Evolutionary conservation across 2,888 invertebrate genomes (phyloP).

Genomic region (Corythucha ciliata): DNA sequence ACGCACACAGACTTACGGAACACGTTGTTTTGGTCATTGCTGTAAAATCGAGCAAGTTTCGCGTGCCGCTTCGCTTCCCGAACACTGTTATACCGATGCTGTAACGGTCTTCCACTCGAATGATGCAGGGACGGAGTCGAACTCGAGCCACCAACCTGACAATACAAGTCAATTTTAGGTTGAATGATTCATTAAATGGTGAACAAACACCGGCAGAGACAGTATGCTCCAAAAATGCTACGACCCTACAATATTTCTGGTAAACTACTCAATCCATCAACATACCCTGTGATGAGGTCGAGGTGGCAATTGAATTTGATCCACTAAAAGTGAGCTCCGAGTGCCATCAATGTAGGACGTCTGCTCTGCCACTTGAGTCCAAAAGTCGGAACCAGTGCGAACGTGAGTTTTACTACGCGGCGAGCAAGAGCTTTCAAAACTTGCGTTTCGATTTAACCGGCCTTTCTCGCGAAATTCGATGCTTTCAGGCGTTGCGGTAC

Average conservation of each 20-base stretch:
- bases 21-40: constrained; percentile 18
- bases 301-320: constrained; percentile 8
- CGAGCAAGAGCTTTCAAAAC: constrained; percentile 22
- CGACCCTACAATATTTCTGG: no score
- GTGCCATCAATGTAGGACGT: constrained; percentile 38
- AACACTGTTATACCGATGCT: constrained; percentile 21
- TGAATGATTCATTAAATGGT: background rate
- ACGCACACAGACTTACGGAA: constrained; percentile 1
- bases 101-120: constrained; percentile 11
- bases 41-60: constrained; percentile 27
- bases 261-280: no score
- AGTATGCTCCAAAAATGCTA: no score
- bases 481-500: constrained; percentile 5
- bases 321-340: constrained; percentile 29
- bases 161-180: background rate
- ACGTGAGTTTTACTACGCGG: constrained; percentile 22
- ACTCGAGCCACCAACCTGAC: constrained; percentile 4
- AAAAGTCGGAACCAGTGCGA: constrained; percentile 35
- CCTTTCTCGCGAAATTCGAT: background rate
- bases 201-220: no score
- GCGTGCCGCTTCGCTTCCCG: constrained; percentile 22
- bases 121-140: constrained; percentile 22
- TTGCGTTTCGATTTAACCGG: constrained; percentile 21
- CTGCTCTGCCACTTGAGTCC: constrained; percentile 37
- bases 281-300: no score